phyloP scores from a whole-genome alignment of 1,140 invertebrate species.

The Drosophila auraria region DNA sequence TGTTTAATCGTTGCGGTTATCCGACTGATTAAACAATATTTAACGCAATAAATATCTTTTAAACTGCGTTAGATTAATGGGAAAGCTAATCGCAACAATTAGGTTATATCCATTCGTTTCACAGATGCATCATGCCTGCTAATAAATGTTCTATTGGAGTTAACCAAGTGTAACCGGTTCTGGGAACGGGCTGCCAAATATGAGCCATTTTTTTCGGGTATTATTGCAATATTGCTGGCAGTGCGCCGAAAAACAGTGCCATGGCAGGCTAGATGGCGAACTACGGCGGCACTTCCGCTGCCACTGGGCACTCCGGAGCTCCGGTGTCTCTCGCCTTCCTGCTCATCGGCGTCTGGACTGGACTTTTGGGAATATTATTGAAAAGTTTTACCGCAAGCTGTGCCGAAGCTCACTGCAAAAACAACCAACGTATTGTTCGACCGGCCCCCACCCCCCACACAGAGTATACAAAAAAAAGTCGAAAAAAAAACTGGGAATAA shows the following conservation, averaged over 20 bases:
- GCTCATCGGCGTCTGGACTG: constrained; percentile 61
- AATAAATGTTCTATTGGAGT: constrained; percentile 11
- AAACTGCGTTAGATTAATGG: not conserved
- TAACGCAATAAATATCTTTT: not conserved
- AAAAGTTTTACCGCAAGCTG: constrained; percentile 81
- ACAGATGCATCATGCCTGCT: not conserved
- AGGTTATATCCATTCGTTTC: not conserved
- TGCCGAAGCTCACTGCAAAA: constrained; percentile 66
- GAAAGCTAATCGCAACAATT: not conserved
- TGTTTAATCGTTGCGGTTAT: not conserved
- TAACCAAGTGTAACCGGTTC: constrained; percentile 7
- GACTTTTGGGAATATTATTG: constrained; percentile 82
- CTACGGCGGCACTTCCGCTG: constrained; percentile 76
- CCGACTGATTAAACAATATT: not conserved
- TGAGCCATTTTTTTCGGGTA: constrained; percentile 23
- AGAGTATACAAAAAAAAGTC: constrained; percentile 49
- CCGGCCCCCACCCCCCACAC: constrained; percentile 16
- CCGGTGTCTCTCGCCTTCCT: constrained; percentile 23
- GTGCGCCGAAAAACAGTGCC: constrained; percentile 67
- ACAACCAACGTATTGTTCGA: constrained; percentile 75
- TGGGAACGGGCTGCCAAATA: constrained; percentile 33
- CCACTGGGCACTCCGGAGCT: constrained; percentile 30
- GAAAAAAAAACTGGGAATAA: constrained; percentile 36
- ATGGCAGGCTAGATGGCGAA: constrained; percentile 54
- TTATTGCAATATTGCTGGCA: constrained; percentile 75